Conservation (phyloP, 2,113 vertebrate genomes). For the Nothoprocta perdicaria region DNA sequence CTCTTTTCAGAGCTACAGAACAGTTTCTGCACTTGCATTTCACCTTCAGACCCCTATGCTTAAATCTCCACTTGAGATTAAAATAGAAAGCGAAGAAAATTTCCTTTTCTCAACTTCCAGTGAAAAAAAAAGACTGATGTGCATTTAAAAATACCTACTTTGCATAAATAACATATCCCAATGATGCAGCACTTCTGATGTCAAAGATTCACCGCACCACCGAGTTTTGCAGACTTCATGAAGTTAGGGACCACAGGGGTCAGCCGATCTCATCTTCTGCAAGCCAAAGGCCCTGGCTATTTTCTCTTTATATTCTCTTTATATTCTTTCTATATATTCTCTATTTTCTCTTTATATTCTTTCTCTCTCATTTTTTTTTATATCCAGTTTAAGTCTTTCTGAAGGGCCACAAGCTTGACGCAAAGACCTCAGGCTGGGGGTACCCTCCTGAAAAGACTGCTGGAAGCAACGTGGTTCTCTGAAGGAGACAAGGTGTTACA, state of each 20-base stretch:
- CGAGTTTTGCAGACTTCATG: neutral
- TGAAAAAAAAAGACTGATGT: neutral
- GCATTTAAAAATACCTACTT: neutral
- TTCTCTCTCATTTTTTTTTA: too few relatives aligned
- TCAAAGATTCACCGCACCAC: neutral
- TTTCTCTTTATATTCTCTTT: neutral
- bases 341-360: neutral
- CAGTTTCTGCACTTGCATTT: neutral
- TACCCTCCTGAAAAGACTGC: neutral
- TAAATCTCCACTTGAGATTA: conserved; percentile 21
- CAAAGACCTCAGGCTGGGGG: neutral
- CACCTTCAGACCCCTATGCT: neutral
- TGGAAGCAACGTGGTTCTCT: neutral
- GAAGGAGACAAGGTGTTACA: neutral
- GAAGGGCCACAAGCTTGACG: neutral
- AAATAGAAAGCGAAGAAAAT: neutral
- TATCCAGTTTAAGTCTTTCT: neutral
- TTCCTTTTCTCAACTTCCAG: neutral
- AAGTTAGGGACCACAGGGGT: neutral
- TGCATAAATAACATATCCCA: neutral
- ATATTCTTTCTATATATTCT: too few relatives aligned
- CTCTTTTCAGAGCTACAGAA: neutral
- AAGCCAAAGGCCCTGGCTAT: neutral
- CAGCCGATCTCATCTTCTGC: neutral
- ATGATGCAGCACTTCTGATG: conserved; percentile 2